Evolutionary conservation across 2,888 invertebrate species (phyloP).

Genomic region (Brachyopa scutellaris): DNA sequence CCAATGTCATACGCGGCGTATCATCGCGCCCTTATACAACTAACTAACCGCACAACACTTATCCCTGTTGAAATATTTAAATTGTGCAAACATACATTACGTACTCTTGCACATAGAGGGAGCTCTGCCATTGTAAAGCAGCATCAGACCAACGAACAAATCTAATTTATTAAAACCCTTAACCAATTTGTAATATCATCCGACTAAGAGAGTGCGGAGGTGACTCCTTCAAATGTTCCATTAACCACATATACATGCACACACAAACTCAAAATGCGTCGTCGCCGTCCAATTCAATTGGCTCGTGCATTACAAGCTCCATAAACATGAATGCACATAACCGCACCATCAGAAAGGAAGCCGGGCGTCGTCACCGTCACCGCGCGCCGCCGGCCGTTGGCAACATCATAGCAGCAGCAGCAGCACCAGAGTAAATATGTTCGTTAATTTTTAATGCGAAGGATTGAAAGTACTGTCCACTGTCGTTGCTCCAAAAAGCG

Average conservation of each 20-base stretch:
- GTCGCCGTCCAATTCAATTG: constrained; percentile 66
- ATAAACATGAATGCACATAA: constrained; percentile 49
- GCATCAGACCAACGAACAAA: constrained; percentile 56
- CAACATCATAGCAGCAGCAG: constrained; percentile 1
- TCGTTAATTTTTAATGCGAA: constrained; percentile 70
- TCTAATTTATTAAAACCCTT: constrained; percentile 72
- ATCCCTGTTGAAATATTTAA: constrained; percentile 54
- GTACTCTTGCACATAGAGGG: not conserved
- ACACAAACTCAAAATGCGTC: constrained; percentile 1
- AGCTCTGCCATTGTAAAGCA: constrained; percentile 7
- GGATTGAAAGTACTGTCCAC: constrained; percentile 61
- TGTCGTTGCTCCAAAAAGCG: constrained; percentile 50
- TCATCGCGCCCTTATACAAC: not conserved
- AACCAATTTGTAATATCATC: constrained; percentile 72
- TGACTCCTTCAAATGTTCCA: constrained; percentile 65
- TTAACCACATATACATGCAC: constrained; percentile 32
- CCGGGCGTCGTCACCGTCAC: constrained; percentile 9
- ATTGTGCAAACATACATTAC: constrained; percentile 6
- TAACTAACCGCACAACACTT: constrained; percentile 47
- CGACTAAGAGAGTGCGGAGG: constrained; percentile 45
- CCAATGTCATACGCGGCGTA: constrained; percentile 25
- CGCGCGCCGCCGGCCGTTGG: not conserved
- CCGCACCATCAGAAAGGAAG: constrained; percentile 29
- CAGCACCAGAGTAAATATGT: constrained; percentile 58
- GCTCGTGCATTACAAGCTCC: constrained; percentile 71